A percentile compares a stretch with the other conserved stretches of the same genome.
Conservation (phyloP, 2,888 invertebrate genomes). For the Magallana nippona region DNA sequence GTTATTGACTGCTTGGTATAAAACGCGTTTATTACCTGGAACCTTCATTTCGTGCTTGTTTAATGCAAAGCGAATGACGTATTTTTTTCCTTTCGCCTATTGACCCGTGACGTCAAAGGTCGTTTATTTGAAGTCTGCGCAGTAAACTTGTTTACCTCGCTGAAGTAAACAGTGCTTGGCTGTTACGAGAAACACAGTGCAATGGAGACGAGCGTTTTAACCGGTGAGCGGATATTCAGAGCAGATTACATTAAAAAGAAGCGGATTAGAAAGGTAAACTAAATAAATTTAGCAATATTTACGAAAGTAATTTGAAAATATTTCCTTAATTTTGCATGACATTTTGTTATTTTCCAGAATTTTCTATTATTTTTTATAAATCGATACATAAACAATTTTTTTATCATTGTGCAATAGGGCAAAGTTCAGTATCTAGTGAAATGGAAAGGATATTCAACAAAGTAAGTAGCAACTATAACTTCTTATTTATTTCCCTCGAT, state of each 20-base stretch:
- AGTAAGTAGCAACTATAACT: conserved; percentile 81
- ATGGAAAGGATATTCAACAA: conserved; percentile 99
- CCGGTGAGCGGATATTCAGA: conserved; percentile 88
- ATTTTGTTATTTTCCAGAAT: conserved; percentile 2
- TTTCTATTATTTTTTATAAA: not conserved
- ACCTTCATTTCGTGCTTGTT: not conserved
- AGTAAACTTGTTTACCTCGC: conserved; percentile 25
- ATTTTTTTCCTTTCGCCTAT: conserved; percentile 14
- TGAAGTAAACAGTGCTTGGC: conserved; percentile 26
- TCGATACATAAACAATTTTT: not conserved
- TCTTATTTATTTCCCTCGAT: not conserved
- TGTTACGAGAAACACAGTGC: conserved; percentile 21
- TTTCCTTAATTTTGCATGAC: conserved; percentile 30
- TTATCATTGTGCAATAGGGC: conserved; percentile 86
- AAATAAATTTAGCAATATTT: not conserved
- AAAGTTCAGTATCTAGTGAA: conserved; percentile 96
- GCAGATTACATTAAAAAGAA: conserved; percentile 98
- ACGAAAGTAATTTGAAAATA: not conserved
- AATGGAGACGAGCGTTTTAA: conserved; percentile 61
- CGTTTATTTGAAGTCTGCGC: conserved; percentile 35
- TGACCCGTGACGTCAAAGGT: conserved; percentile 38
- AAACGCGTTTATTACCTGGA: not conserved
- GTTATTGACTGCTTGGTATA: not conserved
- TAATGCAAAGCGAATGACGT: conserved; percentile 22
- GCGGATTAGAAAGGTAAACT: conserved; percentile 91